Base-by-base conservation (phyloP, 2,888 invertebrate species). In the Cybosia mesomella region DNA sequence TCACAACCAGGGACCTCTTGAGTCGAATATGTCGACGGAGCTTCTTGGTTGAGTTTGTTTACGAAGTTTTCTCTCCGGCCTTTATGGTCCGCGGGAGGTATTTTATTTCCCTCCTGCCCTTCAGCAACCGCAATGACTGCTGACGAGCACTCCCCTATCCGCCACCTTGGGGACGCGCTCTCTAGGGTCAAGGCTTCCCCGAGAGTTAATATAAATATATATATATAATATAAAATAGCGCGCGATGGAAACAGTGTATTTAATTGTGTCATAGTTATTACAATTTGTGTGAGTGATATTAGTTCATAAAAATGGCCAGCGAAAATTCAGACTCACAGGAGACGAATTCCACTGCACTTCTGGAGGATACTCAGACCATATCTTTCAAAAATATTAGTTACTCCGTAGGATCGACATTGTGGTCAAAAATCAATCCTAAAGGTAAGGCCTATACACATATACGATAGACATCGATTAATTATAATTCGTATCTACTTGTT, bases 351-450 rank as follows among this genome's bases (percentile, higher is more conserved):
- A 88, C 92, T n/a, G 89, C 92, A 9, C 77, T 89, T 11, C 85
- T 88, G 2, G 94, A 94, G 77, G 93, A 94, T 77, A 88, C 95
- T 34, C 92, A 97, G 61, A 96, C 96, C 84, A 95, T 97, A 77
- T 95, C 96, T 74, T 97, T 97, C 86, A 94, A 95, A 83, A 95
- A 97, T 83, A 89, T 97, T 70, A 95, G 95, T 60, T 97, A 97
- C 87, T 94, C 94, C 28, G 97, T 97, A 11, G 95, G 96, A 34
- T 24, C 64, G 34, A 34, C 63, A 1, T 34, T 34, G 3, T 63
- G 63, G 63, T 13, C 53, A 32, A 54, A 63, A 32, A 82, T 96
- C 72, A 91, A 96, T 58, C 89, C 88, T 76, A 92, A 92, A 93
- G 95, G 96, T 97, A 91, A 91, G 91, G 18, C 36, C 64, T 53